Evolutionary conservation across 2,888 invertebrate species (phyloP), one percentile per base, ranked within the genome.

Genomic region (Cheilosia urbana): DNA sequence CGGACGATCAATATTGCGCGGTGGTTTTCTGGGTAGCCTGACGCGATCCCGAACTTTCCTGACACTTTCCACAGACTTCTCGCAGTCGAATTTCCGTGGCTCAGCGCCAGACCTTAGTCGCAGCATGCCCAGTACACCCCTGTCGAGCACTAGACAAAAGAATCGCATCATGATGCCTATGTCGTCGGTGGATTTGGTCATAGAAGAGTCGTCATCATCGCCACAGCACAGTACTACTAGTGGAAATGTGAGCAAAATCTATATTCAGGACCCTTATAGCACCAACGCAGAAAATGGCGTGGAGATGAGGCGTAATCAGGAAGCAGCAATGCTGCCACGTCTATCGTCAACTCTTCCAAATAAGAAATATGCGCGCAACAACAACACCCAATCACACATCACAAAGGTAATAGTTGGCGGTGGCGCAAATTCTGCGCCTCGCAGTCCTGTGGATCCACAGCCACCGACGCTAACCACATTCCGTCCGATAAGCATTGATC

Each of bases 31-130:
- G 9, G 94, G 94, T 11, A 93, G 93, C 4, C 88, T 95, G 53
- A 93, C 94, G 0, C 90, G 94, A 0, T 94, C 94, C 0, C 92
- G 94, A 17, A 94, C 94, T 0, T 93, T 94, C 37, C 90, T 94
- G 0, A 93, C 94, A 79, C 87, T 92, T 45, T 88, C 93, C 0
- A 90, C 91, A 0, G 88, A 89, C 60, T 82, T 65, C 66, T 89
- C 92, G 0, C 83, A 87, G 51, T 82, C 88, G 15, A 90, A 90
- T 87, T 91, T 91, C 80, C 90, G 90, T 27, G 90, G 92, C 68
- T 92, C 92, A 2, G 91, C 90, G 17, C 92, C 92, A 37, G 92
- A 92, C 88, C 88, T 92, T 27, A 92, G 91, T 72, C 91, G 90
- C 73, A 92, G 92, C 82, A 90, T 92, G 49, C 91, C 92, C 11